Evolutionary conservation across 35 echinoderm and acorn worm genomes (phyloP).

Genomic region (Hemicentrotus pulcherrimus): DNA sequence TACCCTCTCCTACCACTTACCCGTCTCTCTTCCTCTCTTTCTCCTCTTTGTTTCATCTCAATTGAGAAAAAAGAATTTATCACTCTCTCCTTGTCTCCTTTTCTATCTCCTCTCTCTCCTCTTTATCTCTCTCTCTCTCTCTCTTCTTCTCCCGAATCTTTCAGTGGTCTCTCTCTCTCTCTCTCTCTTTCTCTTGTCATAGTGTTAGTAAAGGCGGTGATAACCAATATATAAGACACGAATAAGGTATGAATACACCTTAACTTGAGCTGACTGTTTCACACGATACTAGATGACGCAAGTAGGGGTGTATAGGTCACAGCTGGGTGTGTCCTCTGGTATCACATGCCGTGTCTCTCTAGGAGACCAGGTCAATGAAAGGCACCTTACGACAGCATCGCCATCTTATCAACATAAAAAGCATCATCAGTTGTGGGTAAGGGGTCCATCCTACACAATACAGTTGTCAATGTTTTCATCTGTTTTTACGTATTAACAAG

Average conservation of each 20-base stretch:
- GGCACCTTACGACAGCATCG: background rate
- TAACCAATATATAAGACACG: background rate
- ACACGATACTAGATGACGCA: background rate
- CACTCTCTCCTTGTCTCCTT: too few relatives aligned
- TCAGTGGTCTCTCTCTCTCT: too few relatives aligned
- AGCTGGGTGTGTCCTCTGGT: background rate
- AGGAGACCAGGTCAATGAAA: background rate
- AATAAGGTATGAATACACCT: background rate
- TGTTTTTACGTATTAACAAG: background rate
- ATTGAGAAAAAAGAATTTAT: too few relatives aligned
- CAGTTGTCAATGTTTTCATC: background rate
- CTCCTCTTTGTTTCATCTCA: too few relatives aligned
- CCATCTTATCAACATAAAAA: background rate
- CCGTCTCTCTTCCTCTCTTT: too few relatives aligned
- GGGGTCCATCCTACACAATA: too few relatives aligned
- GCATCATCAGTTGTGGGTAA: background rate
- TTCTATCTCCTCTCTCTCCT: too few relatives aligned
- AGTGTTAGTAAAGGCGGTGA: background rate
- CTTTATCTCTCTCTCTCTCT: too few relatives aligned
- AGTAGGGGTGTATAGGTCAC: background rate
- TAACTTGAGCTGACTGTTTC: background rate
- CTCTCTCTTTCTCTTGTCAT: too few relatives aligned
- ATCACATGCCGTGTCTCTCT: background rate
- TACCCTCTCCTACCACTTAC: too few relatives aligned
- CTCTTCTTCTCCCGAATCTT: too few relatives aligned